These are phyloP conservation scores for Nesidiocoris tenuis DNA, from an alignment of 2,888 invertebrate genomes.

Conservation along the genomic window DNA sequence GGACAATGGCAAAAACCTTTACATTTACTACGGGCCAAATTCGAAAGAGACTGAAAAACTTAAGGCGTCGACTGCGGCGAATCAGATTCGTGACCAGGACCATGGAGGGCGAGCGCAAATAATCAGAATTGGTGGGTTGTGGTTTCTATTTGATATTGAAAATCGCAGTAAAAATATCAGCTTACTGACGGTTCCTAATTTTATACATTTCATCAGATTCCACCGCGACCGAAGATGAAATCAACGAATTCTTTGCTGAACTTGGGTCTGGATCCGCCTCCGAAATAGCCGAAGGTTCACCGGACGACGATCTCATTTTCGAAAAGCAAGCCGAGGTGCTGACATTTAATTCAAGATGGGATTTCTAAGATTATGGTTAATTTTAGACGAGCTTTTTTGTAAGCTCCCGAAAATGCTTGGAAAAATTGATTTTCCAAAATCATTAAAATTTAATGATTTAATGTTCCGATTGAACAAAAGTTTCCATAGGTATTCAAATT, in stretches of 20 bases:
- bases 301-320: constrained; percentile 58
- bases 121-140: constrained; percentile 67
- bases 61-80: constrained; percentile 80
- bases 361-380: too few species aligned
- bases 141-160: background rate
- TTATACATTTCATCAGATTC: too few species aligned
- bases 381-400: too few species aligned
- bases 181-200: too few species aligned
- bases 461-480: too few species aligned
- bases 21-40: constrained; percentile 74
- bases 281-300: constrained; percentile 69
- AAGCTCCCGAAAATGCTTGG: too few species aligned
- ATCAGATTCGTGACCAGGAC: constrained; percentile 82
- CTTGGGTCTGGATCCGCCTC: constrained; percentile 74
- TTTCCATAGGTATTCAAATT: too few species aligned
- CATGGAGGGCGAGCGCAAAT: constrained; percentile 76
- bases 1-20: constrained; percentile 72
- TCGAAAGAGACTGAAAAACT: constrained; percentile 76
- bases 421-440: too few species aligned
- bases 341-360: too few species aligned
- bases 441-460: too few species aligned
- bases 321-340: constrained; percentile 17
- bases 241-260: constrained; percentile 72
- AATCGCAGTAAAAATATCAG: too few species aligned
- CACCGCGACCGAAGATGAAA: constrained; percentile 55